phyloP scores from a whole-genome alignment of 2,797 vertebrate species.

The Chloroceryle amazona region DNA sequence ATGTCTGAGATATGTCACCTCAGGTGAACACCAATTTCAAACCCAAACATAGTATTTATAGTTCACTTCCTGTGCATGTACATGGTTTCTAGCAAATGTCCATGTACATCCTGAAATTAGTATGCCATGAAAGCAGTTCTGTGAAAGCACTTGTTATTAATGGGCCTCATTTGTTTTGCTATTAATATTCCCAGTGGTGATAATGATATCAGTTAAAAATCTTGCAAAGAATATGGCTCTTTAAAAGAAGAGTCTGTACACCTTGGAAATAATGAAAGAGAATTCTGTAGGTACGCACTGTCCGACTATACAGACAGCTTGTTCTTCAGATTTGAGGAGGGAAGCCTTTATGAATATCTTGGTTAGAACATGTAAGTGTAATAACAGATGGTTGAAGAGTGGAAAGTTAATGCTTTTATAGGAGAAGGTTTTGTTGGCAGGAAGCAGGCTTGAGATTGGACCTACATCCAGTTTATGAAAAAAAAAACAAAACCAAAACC shows the following conservation, averaged over 20 bases:
- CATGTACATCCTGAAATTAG: neutral
- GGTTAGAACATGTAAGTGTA: rapidly evolving
- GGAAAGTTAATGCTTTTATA: neutral
- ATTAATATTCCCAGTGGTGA: neutral
- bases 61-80: neutral
- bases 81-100: neutral
- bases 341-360: neutral
- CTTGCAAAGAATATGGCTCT: neutral
- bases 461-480: neutral
- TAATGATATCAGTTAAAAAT: neutral
- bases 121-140: neutral
- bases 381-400: neutral
- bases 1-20: neutral
- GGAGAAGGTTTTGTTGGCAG: neutral
- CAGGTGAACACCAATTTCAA: neutral
- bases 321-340: neutral
- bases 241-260: neutral
- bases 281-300: neutral
- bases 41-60: rapidly evolving
- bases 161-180: neutral
- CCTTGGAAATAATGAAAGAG: neutral
- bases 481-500: rapidly evolving
- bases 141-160: neutral
- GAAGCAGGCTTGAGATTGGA: neutral
- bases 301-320: neutral